phyloP scores from a whole-genome alignment of 2,888 invertebrate genomes.

The Alsophila aescularia region DNA sequence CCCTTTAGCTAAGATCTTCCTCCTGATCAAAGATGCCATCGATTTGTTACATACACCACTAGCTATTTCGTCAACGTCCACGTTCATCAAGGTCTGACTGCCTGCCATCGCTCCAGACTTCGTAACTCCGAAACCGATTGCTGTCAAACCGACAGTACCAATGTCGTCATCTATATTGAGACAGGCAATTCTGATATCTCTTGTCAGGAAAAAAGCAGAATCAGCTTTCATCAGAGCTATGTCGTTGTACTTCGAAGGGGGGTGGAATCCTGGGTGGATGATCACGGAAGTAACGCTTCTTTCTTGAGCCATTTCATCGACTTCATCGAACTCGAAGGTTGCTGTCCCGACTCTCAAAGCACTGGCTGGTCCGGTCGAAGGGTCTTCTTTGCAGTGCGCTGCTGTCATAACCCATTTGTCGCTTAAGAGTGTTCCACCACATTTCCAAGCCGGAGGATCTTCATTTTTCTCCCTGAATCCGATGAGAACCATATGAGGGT shows the following conservation, averaged over 20 bases:
- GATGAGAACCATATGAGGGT: slow-evolving; percentile 87
- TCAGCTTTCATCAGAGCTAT: slow-evolving; percentile 86
- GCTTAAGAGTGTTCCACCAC: slow-evolving; percentile 74
- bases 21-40: slow-evolving; percentile 67
- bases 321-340: slow-evolving; percentile 77
- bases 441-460: slow-evolving; percentile 65
- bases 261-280: slow-evolving; percentile 83
- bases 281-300: slow-evolving; percentile 70
- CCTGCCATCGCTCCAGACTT: slow-evolving; percentile 66
- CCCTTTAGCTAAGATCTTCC: slow-evolving; percentile 62
- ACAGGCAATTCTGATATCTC: slow-evolving; percentile 86
- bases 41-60: slow-evolving; percentile 65
- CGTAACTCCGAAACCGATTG: slow-evolving; percentile 87
- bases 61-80: slow-evolving; percentile 70
- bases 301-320: slow-evolving; percentile 80
- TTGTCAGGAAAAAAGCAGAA: slow-evolving; percentile 72
- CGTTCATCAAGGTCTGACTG: slow-evolving; percentile 78
- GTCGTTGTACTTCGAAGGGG: slow-evolving; percentile 85
- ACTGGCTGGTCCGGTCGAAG: slow-evolving; percentile 75
- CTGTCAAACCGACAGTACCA: slow-evolving; percentile 69
- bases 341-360: slow-evolving; percentile 82
- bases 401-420: slow-evolving; percentile 75
- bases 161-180: slow-evolving; percentile 65
- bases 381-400: slow-evolving; percentile 73
- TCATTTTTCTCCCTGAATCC: slow-evolving; percentile 53